Base-by-base conservation (phyloP, 2,113 vertebrate genomes). In the Dolichotis patagonum region DNA sequence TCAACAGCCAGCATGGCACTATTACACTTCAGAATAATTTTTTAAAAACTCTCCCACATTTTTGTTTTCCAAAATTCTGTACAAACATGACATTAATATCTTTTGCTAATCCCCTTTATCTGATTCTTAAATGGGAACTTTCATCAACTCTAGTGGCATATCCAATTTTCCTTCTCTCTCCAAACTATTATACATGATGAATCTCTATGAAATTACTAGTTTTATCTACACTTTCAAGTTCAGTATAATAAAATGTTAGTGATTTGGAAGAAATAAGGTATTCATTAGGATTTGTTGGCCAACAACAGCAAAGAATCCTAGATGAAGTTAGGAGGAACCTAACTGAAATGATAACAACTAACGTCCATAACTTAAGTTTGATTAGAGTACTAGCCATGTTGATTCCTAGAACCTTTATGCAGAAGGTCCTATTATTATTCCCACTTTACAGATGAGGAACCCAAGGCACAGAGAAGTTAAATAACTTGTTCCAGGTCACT, bases 71-170 rank as follows among this genome's bases (percentile, higher is more conserved):
- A 75, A 90, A 83, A 78, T 78, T 84, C 14, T 30, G 19, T 77
- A 71, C 24, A 83, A 95, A 87, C 49, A 78, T 77, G 73, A 82
- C 46, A 84, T 84, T 87, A 58, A 73, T 11, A 30, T 86, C n/a
- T 82, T 62, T 96, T 22, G 20, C 69, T 87, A 85, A 71, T 19
- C 7, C 63, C 16, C 11, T 91, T 60, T 88, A 52, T 85, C 84
- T 93, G 67, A 91, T 67, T 95, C 49, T 89, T 89, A 92, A 92
- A 56, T 67, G 54, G 69, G 41, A 80, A 16, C 35, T 77, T 95
- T 89, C 12, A 30, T 77, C 32, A 71, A 32, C 3, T 54, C 60
- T 63, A 80, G 80, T 52, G 58, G 1, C 38, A 69, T 82, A 94
- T 80, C 85, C 62, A 91, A 85, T 81, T 91, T 24, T 83, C 69